A percentile compares a stretch with the other conserved stretches of the same genome.
Conservation (phyloP, 92 coral and sea anemone species). For the Porites rus region DNA sequence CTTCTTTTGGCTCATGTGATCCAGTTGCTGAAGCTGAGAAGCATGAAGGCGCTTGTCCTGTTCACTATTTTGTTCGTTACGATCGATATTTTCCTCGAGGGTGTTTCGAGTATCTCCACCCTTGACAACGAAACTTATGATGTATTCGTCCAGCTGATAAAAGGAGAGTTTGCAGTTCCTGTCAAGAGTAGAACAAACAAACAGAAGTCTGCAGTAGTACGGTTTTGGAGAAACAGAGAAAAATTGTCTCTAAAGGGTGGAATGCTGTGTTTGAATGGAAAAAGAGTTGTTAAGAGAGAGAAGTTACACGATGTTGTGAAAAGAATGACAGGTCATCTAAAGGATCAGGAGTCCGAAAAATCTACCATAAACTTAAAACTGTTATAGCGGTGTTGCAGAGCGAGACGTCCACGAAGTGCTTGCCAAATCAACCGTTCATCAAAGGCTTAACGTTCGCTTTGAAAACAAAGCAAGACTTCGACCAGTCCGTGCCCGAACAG, state of each 20-base stretch:
- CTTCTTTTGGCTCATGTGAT: not conserved
- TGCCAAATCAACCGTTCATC: no score
- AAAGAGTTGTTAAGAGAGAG: slow-evolving; percentile 28
- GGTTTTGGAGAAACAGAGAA: slow-evolving; percentile 43
- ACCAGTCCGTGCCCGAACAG: not conserved
- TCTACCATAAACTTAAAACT: slow-evolving; percentile 53
- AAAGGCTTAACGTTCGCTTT: no score
- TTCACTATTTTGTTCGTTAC: slow-evolving; percentile 1
- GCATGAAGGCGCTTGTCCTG: slow-evolving; percentile 12
- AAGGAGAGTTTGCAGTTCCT: slow-evolving; percentile 48
- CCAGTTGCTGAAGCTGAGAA: slow-evolving; percentile 6
- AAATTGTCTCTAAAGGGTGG: slow-evolving; percentile 30
- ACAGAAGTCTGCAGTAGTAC: slow-evolving; percentile 45
- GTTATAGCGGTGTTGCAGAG: not conserved
- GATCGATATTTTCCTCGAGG: slow-evolving; percentile 4
- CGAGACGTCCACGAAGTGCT: no score
- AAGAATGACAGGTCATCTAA: slow-evolving; percentile 26
- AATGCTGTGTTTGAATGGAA: slow-evolving; percentile 26
- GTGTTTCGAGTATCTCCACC: slow-evolving; percentile 14
- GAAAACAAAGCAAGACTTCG: no score
- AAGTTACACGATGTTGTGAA: slow-evolving; percentile 28
- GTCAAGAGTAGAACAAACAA: slow-evolving; percentile 33
- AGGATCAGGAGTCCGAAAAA: slow-evolving; percentile 62
- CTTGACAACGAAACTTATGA: slow-evolving; percentile 35
- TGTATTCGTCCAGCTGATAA: slow-evolving; percentile 36